Percentiles rank a stretch among this genome's conserved stretches.
Evolutionary conservation across 2,797 vertebrate species (phyloP).

Genomic region (Paratrypauchen microcephalus): DNA sequence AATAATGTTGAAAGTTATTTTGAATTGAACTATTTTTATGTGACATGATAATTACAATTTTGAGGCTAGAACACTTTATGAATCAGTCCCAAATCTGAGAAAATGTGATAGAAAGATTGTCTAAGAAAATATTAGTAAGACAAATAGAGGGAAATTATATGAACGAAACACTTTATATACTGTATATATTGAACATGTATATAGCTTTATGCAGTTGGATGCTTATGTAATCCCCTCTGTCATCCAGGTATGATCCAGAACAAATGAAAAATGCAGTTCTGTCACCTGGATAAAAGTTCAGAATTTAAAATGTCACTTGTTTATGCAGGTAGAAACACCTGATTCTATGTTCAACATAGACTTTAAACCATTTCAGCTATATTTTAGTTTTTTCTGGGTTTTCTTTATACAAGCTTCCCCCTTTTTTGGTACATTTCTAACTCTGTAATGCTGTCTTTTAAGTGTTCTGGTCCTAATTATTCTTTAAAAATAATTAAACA

Average conservation of each 20-base stretch:
- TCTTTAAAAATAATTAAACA: no score
- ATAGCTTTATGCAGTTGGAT: no score
- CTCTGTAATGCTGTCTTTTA: background rate
- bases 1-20: background rate
- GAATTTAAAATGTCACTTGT: background rate
- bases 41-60: background rate
- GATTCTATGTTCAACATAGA: background rate
- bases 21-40: no score
- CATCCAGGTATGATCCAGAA: no score
- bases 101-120: background rate
- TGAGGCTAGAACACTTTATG: background rate
- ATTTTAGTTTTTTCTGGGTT: background rate
- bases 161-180: no score
- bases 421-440: background rate
- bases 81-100: no score
- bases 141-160: no score
- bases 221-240: no score
- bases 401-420: background rate
- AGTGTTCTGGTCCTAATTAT: background rate
- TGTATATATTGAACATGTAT: no score
- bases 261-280: no score
- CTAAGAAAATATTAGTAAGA: background rate
- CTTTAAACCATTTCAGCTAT: background rate
- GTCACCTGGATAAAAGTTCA: no score
- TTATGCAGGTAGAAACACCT: background rate